Evolutionary conservation across 2,797 vertebrate species (phyloP), one percentile per base, ranked within the genome.

Genomic region (Anguilla obscura): DNA sequence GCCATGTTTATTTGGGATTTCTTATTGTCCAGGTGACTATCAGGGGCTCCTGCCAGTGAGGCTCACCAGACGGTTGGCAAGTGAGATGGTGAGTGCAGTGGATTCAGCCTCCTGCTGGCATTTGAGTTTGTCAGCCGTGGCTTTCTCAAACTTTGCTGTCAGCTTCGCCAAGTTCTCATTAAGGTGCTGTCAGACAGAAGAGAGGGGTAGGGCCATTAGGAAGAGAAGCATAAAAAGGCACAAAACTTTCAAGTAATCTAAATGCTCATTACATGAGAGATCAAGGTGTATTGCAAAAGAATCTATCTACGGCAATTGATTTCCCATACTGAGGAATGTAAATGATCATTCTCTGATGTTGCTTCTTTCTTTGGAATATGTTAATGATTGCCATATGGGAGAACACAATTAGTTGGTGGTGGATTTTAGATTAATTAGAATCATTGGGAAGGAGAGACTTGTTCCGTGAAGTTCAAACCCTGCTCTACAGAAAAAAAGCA

Each of bases 61-160:
- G 89, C 98, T 98, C 93, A 99, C 98, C 97, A 99, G 95, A 80
- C 97, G 97, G 93, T 99, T 98, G 92, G 98, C 98, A 3, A 99
- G 96, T 82, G 95, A 91, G 90, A 99, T 99, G 94, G 97, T 99
- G 89, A 91, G 93, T 0, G 96, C 95, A 0, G 98, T 99, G 14
- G 94, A 93, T 85, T 98, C 97, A 0, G 98, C 98, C 91, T 99
- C 97, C 93, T 98, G 97, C 93, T 98, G 98, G 93, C 98, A 99
- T 93, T 95, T 96, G 88, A 99, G 95, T 90, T 99, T 99, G 89
- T 98, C 98, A 50, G 96, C 92, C 0, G 97, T 99, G 85, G 98
- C 98, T 94, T 95, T 97, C 95, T 99, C 97, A 95, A 99, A 99
- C 93, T 96, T 96, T 87, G 96, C 95, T 0, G 97, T 99, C 82